These are phyloP conservation scores for Tipula helvola DNA, from an alignment of 2,888 invertebrate species.

Conservation along the genomic window DNA sequence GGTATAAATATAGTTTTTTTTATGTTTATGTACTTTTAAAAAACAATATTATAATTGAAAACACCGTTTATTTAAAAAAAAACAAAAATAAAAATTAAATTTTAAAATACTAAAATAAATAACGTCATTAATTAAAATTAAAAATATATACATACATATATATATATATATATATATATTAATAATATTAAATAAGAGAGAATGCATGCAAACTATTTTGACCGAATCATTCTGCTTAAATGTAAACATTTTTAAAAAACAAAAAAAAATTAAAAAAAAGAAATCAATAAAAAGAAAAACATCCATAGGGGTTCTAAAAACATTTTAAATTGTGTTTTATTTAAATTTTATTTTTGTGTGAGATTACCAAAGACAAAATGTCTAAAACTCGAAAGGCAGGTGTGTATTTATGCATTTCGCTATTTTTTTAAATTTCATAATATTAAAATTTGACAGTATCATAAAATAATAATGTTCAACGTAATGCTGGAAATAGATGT, in stretches of 20 bases:
- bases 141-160: background rate
- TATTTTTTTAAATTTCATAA: too few relatives aligned
- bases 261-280: background rate
- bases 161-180: background rate
- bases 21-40: background rate
- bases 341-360: background rate
- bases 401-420: too few relatives aligned
- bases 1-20: background rate
- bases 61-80: background rate
- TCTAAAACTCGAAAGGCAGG: too few relatives aligned
- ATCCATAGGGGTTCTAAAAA: slow-evolving; percentile 10
- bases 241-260: slow-evolving; percentile 11
- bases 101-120: background rate
- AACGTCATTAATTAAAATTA: background rate
- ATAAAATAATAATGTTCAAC: too few relatives aligned
- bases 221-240: slow-evolving; percentile 9
- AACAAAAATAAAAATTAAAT: too few relatives aligned
- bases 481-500: too few relatives aligned
- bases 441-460: too few relatives aligned
- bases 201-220: slow-evolving; percentile 10
- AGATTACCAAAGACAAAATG: background rate
- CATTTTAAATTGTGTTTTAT: slow-evolving; percentile 8
- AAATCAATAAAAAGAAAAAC: slow-evolving; percentile 7
- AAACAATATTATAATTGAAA: background rate
- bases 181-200: background rate